A percentile compares a stretch with the other conserved stretches of the same genome.
Conservation (phyloP, 2,797 vertebrate genomes). For the Anas georgica region DNA sequence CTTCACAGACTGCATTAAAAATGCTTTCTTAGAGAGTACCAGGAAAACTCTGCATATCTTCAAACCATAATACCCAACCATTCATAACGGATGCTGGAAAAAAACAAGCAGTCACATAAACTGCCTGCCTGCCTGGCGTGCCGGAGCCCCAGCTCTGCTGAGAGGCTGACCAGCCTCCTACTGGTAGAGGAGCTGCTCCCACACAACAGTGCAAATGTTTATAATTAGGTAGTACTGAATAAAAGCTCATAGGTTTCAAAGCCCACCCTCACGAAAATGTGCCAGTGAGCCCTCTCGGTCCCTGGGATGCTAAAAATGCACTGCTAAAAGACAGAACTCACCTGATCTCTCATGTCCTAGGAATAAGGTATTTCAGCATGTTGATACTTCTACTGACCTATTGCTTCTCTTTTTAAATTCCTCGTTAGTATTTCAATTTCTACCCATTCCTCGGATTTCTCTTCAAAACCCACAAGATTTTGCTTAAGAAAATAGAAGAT, state of each 20-base stretch:
- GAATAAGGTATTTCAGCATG: not conserved
- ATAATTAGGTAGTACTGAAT: not conserved
- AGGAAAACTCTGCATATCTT: not conserved
- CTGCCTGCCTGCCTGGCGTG: not conserved
- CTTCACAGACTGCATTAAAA: not conserved
- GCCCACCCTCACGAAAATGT: not conserved
- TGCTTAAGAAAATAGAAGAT: constrained; percentile 75
- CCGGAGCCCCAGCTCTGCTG: not conserved
- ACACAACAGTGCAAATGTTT: not conserved
- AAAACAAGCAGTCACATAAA: not conserved
- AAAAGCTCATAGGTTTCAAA: not conserved
- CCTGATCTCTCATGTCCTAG: not conserved
- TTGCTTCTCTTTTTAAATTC: not conserved
- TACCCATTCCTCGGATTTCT: constrained; percentile 76
- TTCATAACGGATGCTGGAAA: not conserved
- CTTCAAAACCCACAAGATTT: constrained; percentile 72
- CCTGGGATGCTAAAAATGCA: not conserved
- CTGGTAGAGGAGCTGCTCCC: not conserved
- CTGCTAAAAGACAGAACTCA: not conserved
- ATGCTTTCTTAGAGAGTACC: not conserved
- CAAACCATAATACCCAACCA: not conserved
- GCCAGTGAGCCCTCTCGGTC: accelerated
- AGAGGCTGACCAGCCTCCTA: not conserved
- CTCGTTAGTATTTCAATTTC: constrained; percentile 75
- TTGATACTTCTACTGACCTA: not conserved